Percentiles rank a stretch among this genome's conserved stretches.
Evolutionary conservation across 2,113 vertebrate genomes (phyloP).

Genomic region (Danionella cerebrum): DNA sequence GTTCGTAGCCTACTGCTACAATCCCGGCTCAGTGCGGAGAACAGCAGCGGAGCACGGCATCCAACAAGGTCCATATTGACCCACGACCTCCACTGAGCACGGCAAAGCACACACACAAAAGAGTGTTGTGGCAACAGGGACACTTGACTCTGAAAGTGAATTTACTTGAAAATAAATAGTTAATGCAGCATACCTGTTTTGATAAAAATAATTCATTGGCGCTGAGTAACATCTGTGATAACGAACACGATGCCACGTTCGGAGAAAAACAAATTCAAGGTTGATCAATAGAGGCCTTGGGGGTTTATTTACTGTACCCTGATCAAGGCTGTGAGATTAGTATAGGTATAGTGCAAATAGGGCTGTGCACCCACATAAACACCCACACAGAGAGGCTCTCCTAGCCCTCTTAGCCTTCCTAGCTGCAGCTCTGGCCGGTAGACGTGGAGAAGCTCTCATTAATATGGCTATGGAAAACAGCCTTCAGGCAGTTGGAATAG

Average conservation of each 20-base stretch:
- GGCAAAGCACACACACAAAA: conserved; percentile 19
- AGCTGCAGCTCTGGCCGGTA: conserved; percentile 42
- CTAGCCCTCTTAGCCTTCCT: conserved; percentile 34
- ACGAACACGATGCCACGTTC: conserved; percentile 61
- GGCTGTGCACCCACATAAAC: conserved; percentile 52
- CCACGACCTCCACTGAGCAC: conserved; percentile 45
- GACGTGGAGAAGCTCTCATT: conserved; percentile 61
- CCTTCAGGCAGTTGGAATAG: conserved; percentile 68
- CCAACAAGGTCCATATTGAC: conserved; percentile 46
- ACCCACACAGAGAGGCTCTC: conserved; percentile 48
- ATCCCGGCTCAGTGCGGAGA: conserved; percentile 36
- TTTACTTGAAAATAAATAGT: conserved; percentile 71
- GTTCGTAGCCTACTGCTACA: conserved; percentile 43
- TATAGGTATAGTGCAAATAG: conserved; percentile 71
- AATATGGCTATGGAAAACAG: conserved; percentile 74
- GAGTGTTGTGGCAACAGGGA: conserved; percentile 18
- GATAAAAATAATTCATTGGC: conserved; percentile 72
- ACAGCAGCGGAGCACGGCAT: conserved; percentile 33
- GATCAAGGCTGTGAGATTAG: conserved; percentile 77
- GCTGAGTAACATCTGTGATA: conserved; percentile 72
- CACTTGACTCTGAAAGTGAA: conserved; percentile 49
- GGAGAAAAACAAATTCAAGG: conserved; percentile 70
- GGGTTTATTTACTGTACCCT: conserved; percentile 72
- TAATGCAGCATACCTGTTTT: conserved; percentile 61
- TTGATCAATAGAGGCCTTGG: conserved; percentile 74